Conservation (phyloP, 2,797 vertebrate genomes). For the Notamacropus eugenii region DNA sequence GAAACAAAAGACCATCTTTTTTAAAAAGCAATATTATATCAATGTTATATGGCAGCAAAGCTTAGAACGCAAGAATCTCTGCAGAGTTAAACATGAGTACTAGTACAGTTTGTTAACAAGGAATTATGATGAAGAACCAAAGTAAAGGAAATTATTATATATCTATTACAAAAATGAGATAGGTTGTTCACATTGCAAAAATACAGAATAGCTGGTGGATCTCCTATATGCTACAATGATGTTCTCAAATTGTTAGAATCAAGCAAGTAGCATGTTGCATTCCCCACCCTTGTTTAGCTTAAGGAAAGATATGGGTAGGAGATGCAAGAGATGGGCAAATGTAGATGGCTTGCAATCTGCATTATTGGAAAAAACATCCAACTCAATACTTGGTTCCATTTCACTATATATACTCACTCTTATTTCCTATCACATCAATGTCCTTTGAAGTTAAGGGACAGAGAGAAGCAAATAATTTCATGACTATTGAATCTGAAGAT, state of each 20-base stretch:
- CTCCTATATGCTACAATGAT: neutral
- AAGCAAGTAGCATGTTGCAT: neutral
- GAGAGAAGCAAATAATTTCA: neutral
- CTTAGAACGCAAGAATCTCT: no score
- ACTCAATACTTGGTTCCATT: neutral
- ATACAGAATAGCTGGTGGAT: neutral
- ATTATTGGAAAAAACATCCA: neutral
- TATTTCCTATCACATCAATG: neutral
- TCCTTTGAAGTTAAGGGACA: neutral
- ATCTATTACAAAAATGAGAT: no score
- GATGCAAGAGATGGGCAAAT: neutral
- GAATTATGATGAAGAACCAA: no score
- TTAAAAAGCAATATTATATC: no score
- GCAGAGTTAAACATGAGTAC: no score
- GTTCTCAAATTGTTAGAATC: neutral
- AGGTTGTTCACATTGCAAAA: no score
- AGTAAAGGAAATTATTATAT: no score
- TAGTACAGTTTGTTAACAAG: no score
- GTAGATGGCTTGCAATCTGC: neutral
- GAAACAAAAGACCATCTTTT: no score
- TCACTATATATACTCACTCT: neutral
- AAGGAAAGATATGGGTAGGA: neutral
- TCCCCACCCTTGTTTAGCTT: neutral
- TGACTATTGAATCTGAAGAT: neutral
- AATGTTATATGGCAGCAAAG: no score